Evolutionary conservation across 1,140 invertebrate genomes (phyloP), one percentile per base, ranked within the genome.

Genomic region (Whitmania pigra): DNA sequence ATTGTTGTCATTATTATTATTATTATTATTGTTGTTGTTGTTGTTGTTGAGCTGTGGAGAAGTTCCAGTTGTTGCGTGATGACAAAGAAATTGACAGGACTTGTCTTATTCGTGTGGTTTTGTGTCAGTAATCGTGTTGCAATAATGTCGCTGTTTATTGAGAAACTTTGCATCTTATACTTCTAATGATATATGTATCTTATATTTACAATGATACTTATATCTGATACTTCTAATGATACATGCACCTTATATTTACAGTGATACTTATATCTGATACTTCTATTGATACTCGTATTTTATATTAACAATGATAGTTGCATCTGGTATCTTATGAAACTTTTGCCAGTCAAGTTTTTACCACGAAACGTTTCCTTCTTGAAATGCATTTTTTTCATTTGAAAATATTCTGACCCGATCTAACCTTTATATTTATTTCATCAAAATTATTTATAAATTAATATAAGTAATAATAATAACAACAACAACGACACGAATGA

Each of bases 11-110:
- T n/a, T n/a, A n/a, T n/a, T n/a, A n/a, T n/a, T n/a, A n/a, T n/a
- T n/a, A n/a, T n/a, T n/a, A n/a, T n/a, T n/a, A n/a, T 27, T 17
- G 55, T 60, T 17, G 55, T 60, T 60, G 55, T 60, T 60, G 55
- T 60, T n/a, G 55, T 60, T 63, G 57, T 31, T 63, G 13, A 49
- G 43, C 9, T 5, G 43, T 49, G 0, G 9, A 49, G 43, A 49
- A 13, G 2, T 49, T 49, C 15, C 5, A 6, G 40, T 43, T 13
- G 40, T 43, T n/a, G n/a, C n/a, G n/a, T n/a, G n/a, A n/a, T n/a
- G n/a, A n/a, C n/a, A n/a, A n/a, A 36, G 31, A 36, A 36, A 25
- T 57, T 57, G 2, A 4, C 9, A 5, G 54, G 54, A 57, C 54
- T 57, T 20, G 54, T 3, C 2, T 57, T 9, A 2, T 3, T 57